Evolutionary conservation across 2,888 invertebrate species (phyloP).

Genomic region (Tipula lateralis): DNA sequence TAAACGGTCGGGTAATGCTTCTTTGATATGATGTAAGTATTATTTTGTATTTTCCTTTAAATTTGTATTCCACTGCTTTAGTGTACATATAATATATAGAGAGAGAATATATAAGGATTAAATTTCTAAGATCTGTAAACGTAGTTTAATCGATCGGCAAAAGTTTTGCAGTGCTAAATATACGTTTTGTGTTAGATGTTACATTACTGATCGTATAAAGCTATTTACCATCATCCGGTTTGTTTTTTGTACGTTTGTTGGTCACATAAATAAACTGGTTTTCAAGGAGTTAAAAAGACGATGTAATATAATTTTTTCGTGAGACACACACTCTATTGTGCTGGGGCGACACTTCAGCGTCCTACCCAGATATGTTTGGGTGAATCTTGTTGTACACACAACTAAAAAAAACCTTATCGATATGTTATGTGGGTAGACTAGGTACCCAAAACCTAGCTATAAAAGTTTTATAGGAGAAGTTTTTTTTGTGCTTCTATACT

Average conservation of each 20-base stretch:
- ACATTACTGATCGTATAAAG: background rate
- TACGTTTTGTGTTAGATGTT: background rate
- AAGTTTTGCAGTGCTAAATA: background rate
- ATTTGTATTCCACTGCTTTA: background rate
- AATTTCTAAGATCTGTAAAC: background rate
- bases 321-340: background rate
- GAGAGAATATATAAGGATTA: background rate
- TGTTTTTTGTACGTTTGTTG: background rate
- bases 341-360: background rate
- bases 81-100: background rate
- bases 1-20: constrained; percentile 11
- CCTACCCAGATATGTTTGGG: background rate
- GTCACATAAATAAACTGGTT: background rate
- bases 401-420: background rate
- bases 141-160: background rate
- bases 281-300: background rate
- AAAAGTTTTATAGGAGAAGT: background rate
- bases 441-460: background rate
- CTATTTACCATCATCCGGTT: background rate
- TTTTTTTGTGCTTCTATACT: background rate
- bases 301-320: background rate
- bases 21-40: background rate
- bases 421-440: background rate
- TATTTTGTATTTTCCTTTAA: background rate
- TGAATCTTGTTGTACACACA: background rate